Evolutionary conservation across 2,888 invertebrate species (phyloP).

Genomic region (Taphrorychus bicolor): DNA sequence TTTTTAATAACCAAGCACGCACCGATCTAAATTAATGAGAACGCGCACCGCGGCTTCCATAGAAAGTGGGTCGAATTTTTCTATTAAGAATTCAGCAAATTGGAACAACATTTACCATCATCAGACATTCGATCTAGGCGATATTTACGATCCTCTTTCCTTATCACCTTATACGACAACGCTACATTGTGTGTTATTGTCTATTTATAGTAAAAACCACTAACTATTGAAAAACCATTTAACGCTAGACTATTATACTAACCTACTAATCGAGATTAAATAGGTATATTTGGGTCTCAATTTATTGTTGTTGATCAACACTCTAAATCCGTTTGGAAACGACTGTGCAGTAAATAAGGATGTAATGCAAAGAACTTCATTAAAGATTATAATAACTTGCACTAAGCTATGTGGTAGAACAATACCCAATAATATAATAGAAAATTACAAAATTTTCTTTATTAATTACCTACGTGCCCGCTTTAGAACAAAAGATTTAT

Average conservation of each 20-base stretch:
- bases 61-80: conserved; percentile 30
- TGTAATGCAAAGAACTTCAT: neutral
- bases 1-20: neutral
- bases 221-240: conserved; percentile 24
- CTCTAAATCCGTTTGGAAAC: neutral
- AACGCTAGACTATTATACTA: conserved; percentile 34
- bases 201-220: conserved; percentile 36
- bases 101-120: conserved; percentile 17
- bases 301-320: neutral
- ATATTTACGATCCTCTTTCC: conserved; percentile 20
- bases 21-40: neutral
- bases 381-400: too few relatives aligned
- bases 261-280: conserved; percentile 26
- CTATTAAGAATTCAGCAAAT: conserved; percentile 25
- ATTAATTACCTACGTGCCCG: conserved; percentile 6
- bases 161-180: conserved; percentile 13
- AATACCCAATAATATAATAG: conserved; percentile 4
- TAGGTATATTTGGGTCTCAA: neutral
- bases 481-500: conserved; percentile 5
- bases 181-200: conserved; percentile 21
- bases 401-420: too few relatives aligned
- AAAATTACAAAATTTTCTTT: conserved; percentile 1
- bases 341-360: too few relatives aligned
- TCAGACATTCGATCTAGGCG: conserved; percentile 27
- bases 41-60: conserved; percentile 5